Evolutionary conservation across 1,140 invertebrate genomes (phyloP).

Genomic region (Leptopilina clavipes): DNA sequence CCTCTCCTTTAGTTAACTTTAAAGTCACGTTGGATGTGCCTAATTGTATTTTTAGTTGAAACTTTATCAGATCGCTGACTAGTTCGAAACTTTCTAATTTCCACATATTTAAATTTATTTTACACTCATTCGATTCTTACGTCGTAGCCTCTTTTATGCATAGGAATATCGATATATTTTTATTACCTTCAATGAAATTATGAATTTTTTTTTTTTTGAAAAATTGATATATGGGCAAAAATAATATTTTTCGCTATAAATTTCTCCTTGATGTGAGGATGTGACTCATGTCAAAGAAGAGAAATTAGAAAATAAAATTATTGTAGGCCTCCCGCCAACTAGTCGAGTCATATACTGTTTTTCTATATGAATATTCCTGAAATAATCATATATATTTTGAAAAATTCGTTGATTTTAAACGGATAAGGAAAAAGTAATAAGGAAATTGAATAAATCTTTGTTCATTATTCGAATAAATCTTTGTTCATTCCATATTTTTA

Average conservation of each 20-base stretch:
- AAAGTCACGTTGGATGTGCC: slow-evolving; percentile 2
- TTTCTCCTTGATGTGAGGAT: too few species aligned
- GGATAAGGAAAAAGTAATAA: neutral
- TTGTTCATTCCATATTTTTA: slow-evolving; percentile 11
- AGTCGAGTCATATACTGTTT: neutral
- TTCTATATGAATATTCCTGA: neutral
- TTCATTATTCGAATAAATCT: slow-evolving; percentile 13
- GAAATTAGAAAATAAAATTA: neutral
- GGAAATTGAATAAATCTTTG: slow-evolving; percentile 18
- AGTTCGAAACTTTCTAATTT: slow-evolving; percentile 1
- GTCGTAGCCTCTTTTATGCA: neutral
- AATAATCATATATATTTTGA: neutral
- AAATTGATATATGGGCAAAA: too few species aligned
- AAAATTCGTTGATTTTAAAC: neutral
- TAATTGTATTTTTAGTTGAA: neutral
- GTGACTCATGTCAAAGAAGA: too few species aligned
- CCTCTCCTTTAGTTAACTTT: neutral
- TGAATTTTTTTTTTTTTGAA: neutral
- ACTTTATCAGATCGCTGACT: neutral
- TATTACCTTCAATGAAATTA: neutral
- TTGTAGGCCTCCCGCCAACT: neutral
- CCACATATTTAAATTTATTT: neutral
- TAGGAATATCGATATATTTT: neutral
- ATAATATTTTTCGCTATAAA: too few species aligned
- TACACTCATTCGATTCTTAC: neutral